Conservation (phyloP, 2,888 invertebrate species). For the Hipparchia semele region DNA sequence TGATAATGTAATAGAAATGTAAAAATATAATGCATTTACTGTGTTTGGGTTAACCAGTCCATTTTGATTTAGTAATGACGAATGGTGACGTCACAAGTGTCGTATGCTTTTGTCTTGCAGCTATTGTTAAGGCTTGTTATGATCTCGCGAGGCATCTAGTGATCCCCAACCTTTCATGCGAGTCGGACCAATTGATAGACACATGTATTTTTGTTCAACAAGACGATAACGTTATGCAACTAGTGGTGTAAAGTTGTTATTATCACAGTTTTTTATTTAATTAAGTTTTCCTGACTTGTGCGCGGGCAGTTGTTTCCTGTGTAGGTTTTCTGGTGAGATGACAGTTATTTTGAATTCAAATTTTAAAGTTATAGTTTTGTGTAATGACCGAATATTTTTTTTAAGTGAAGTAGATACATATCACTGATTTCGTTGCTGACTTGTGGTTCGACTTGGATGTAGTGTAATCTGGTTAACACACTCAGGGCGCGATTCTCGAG, state of each 20-base stretch:
- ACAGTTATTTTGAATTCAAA: background rate
- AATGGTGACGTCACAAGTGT: conserved; percentile 24
- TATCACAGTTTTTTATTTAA: background rate
- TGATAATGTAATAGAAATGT: background rate
- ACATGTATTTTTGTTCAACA: background rate
- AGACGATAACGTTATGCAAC: background rate
- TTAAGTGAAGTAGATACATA: too few relatives aligned
- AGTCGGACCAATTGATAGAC: conserved; percentile 6
- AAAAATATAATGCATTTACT: conserved; percentile 8
- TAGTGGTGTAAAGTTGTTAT: background rate
- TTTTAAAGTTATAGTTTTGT: too few relatives aligned
- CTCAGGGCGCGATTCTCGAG: too few relatives aligned
- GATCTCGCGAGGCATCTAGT: conserved; percentile 24
- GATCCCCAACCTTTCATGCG: conserved; percentile 7
- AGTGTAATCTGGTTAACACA: too few relatives aligned
- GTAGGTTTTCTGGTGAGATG: background rate
- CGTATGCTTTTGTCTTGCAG: conserved; percentile 32
- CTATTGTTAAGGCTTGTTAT: conserved; percentile 27
- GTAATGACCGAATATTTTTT: too few relatives aligned
- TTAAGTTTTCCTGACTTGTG: background rate
- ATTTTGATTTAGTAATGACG: conserved; percentile 28
- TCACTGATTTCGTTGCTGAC: too few relatives aligned
- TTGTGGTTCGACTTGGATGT: too few relatives aligned
- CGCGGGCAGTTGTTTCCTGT: background rate
- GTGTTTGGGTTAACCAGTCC: conserved; percentile 15